Base-by-base conservation (phyloP, 2,888 invertebrate species). In the Calliphora vomitoria region DNA sequence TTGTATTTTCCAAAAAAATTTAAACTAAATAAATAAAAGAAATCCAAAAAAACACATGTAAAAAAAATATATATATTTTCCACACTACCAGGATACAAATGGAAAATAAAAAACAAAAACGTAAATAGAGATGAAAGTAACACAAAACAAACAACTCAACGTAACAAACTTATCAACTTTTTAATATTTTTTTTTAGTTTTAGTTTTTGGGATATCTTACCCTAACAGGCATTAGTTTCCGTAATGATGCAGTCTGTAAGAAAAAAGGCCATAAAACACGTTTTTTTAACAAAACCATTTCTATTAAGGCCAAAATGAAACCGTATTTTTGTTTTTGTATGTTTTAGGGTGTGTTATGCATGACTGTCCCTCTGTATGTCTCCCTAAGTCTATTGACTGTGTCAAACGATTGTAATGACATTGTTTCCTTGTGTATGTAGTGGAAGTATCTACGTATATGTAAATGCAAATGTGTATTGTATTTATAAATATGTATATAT, bases 151-250 rank as follows among this genome's bases (percentile, higher is more conserved):
- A 81, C 41, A 68, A 68, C 25, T 44, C 18, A 60, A 58, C 60
- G 41, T 62, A 62, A 75, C 41, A 44, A 86, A 78, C 50, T 78
- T 50, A 50, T 72, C 76, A 86, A 82, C 55, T 62, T 69, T 75
- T 35, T 8, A 76, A 62, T 55, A 38, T 69, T 50, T 72, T 71
- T 69, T 50, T 72, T 71, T 82, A 50, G 79, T 82, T 79, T 82
- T 78, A 53, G 25, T 81, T 85, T 72, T 83, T 78, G 66, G 71
- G 78, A 88, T 89, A 89, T 89, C 88, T 92, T 92, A 92, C 92
- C 92, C 93, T 93, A 91, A 93, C 92, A 92, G 92, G 93, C 92
- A 93, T 91, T 89, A 92, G 89, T 89, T 92, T 91, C 92, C 92
- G 91, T 90, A 92, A 90, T 88, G 90, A 83, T 89, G 89, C 82